These are phyloP conservation scores for Manis pentadactyla DNA, from an alignment of 2,797 vertebrate species.

Conservation along the genomic window DNA sequence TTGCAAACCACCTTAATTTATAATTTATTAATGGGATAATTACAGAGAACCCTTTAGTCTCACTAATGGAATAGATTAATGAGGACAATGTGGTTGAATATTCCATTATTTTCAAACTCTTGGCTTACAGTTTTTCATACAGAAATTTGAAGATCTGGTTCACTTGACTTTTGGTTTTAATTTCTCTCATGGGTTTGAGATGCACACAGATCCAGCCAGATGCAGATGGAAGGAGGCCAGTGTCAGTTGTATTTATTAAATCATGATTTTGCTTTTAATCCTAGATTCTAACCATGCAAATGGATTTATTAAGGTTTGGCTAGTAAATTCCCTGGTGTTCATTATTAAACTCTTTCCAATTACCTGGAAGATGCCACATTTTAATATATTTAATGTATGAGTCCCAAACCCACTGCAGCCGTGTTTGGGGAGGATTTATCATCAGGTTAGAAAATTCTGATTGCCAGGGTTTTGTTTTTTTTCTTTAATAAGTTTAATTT, in stretches of 20 bases:
- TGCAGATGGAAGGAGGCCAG: background rate
- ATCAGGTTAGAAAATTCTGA: background rate
- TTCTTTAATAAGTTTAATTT: background rate
- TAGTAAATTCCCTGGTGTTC: background rate
- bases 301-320: background rate
- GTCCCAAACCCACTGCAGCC: background rate
- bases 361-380: background rate
- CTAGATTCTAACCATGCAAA: background rate
- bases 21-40: background rate
- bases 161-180: background rate
- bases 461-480: background rate
- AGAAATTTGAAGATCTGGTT: background rate
- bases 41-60: background rate
- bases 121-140: background rate
- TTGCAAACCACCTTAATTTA: background rate
- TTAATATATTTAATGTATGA: background rate
- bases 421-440: background rate
- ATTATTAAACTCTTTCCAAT: conserved; percentile 25
- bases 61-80: background rate
- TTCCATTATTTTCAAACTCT: background rate
- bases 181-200: background rate
- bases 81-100: background rate
- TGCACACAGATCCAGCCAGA: background rate
- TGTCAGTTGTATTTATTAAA: background rate
- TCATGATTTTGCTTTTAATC: background rate